These are phyloP conservation scores for Ptychadena robeensis DNA, from an alignment of 2,797 vertebrate genomes.

Conservation along the genomic window DNA sequence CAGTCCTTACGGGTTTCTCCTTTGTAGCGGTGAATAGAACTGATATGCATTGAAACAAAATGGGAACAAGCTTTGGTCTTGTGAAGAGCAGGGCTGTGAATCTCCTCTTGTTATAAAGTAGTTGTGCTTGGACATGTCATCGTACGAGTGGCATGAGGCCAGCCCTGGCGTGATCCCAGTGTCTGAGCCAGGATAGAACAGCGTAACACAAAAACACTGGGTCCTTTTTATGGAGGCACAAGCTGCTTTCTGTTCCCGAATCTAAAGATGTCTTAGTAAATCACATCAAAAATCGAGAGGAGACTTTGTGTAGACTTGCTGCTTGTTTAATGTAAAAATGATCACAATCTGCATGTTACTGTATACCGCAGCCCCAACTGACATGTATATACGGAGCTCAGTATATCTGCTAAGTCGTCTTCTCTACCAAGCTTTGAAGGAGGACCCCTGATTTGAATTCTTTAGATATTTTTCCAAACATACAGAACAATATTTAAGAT, in stretches of 20 bases:
- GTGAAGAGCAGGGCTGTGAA: slow-evolving; percentile 16
- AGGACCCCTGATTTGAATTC: too few species aligned
- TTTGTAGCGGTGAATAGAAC: neutral
- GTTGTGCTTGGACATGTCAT: slow-evolving; percentile 14
- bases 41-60: neutral
- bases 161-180: slow-evolving; percentile 23
- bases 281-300: neutral
- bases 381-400: too few species aligned
- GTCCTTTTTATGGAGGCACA: slow-evolving; percentile 21
- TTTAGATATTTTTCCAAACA: too few species aligned
- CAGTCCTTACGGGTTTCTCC: neutral
- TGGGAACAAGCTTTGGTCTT: slow-evolving; percentile 5
- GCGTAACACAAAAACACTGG: slow-evolving; percentile 26
- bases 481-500: too few species aligned
- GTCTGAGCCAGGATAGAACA: neutral
- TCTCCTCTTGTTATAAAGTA: slow-evolving; percentile 15
- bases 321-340: too few species aligned
- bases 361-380: too few species aligned
- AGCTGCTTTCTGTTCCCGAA: slow-evolving; percentile 15
- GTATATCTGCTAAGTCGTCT: too few species aligned
- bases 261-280: neutral
- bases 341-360: neutral
- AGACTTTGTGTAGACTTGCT: too few species aligned
- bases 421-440: too few species aligned
- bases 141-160: slow-evolving; percentile 23